These are phyloP conservation scores for Eumacrocentrus americanus DNA, from an alignment of 2,888 invertebrate species.

Conservation along the genomic window DNA sequence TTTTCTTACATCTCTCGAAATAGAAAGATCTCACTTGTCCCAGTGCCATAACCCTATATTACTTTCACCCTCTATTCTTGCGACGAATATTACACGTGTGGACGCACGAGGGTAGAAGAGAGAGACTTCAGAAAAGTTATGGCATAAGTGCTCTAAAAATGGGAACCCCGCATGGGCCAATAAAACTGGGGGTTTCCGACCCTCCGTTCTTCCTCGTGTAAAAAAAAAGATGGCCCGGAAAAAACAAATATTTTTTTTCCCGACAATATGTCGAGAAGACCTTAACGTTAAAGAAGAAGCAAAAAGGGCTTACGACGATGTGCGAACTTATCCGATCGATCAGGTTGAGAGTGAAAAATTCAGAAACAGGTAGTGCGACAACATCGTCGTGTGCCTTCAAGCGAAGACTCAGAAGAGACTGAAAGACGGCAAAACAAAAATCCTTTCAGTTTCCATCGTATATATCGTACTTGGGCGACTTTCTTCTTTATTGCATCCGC, in stretches of 20 bases:
- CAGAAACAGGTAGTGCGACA: too few species aligned
- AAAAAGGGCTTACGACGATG: conserved; percentile 1
- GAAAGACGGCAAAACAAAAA: conserved; percentile 3
- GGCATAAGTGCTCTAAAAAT: conserved; percentile 39
- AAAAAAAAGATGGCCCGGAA: conserved; percentile 11
- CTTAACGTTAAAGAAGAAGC: not conserved
- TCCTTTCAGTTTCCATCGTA: conserved; percentile 9
- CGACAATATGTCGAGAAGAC: not conserved
- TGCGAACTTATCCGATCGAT: conserved; percentile 9
- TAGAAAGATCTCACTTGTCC: conserved; percentile 26
- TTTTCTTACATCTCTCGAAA: conserved; percentile 7
- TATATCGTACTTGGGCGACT: conserved; percentile 24
- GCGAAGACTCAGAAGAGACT: conserved; percentile 10
- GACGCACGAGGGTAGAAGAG: conserved; percentile 26
- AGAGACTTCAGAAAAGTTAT: conserved; percentile 37
- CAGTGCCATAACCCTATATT: conserved; percentile 33
- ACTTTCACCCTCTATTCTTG: conserved; percentile 34
- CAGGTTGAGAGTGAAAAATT: conserved; percentile 23
- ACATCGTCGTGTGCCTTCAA: too few species aligned
- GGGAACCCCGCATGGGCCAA: conserved; percentile 28
- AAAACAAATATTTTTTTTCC: conserved; percentile 2
- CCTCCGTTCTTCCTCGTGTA: not conserved
- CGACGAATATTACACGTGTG: conserved; percentile 40
- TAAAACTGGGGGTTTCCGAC: conserved; percentile 30
- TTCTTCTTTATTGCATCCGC: conserved; percentile 29